Percentiles rank a stretch among this genome's conserved stretches.
Conservation (phyloP, 53 echinoderm and acorn worm genomes). For the Patiria pectinifera region DNA sequence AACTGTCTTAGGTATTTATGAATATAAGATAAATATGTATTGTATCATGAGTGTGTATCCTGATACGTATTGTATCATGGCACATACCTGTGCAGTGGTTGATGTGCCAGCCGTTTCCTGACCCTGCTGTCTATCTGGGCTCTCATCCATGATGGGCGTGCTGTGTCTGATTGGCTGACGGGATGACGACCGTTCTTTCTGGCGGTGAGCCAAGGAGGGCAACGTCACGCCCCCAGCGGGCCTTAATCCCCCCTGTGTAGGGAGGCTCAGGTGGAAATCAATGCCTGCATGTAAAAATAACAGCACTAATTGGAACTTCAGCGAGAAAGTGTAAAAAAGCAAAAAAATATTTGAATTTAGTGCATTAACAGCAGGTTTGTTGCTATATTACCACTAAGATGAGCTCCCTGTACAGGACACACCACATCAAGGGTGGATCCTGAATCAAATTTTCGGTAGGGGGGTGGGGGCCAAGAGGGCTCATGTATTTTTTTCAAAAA, state of each 20-base stretch:
- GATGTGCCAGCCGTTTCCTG: not conserved
- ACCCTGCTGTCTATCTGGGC: not conserved
- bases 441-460: too few relatives aligned
- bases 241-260: conserved; percentile 51
- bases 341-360: not conserved
- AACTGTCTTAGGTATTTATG: too few relatives aligned
- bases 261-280: conserved; percentile 70
- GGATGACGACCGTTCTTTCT: conserved; percentile 19
- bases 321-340: not conserved
- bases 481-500: too few relatives aligned
- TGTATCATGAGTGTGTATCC: too few relatives aligned
- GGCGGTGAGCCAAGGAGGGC: conserved; percentile 41
- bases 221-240: conserved; percentile 38
- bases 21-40: too few relatives aligned
- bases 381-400: too few relatives aligned
- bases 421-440: too few relatives aligned
- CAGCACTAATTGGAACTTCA: too few relatives aligned
- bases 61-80: not conserved
- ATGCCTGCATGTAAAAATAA: conserved; percentile 45
- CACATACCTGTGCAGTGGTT: not conserved
- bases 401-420: too few relatives aligned
- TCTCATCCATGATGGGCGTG: conserved; percentile 77
- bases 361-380: too few relatives aligned
- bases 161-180: conserved; percentile 76
- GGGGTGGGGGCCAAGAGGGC: too few relatives aligned